phyloP scores from a whole-genome alignment of 2,888 invertebrate species.

The Mongoloraphidia duomilia region DNA sequence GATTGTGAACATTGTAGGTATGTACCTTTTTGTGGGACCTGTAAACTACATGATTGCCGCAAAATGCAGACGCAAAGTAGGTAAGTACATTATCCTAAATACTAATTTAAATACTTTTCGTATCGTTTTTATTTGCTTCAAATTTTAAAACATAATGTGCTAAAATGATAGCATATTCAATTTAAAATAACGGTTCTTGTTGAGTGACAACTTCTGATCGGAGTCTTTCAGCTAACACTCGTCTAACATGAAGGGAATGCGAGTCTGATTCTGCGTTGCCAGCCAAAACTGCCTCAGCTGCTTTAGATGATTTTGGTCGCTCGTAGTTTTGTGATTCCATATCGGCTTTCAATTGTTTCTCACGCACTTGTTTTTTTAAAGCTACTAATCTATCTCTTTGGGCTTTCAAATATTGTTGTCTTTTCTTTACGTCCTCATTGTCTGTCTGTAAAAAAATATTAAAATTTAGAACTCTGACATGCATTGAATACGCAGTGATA shows the following conservation, averaged over 20 bases:
- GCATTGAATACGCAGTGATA: no score
- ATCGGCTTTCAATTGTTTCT: conserved; percentile 57
- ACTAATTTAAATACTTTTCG: no score
- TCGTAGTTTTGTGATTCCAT: conserved; percentile 23
- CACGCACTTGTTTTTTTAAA: conserved; percentile 76
- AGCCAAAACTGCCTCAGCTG: conserved; percentile 52
- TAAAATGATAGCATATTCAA: no score
- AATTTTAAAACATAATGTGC: no score
- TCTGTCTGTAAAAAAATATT: conserved; percentile 26
- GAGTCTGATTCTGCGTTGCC: conserved; percentile 28
- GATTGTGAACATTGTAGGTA: no score
- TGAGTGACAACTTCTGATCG: conserved; percentile 71
- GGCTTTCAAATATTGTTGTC: conserved; percentile 74
- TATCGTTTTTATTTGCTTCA: no score
- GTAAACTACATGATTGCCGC: no score
- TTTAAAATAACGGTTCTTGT: conserved; percentile 4
- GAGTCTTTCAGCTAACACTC: conserved; percentile 70
- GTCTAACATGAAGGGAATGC: conserved; percentile 60
- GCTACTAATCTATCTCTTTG: conserved; percentile 85
- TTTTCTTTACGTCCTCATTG: conserved; percentile 51
- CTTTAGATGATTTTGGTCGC: conserved; percentile 60
- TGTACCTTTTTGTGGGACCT: no score
- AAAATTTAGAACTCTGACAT: background rate
- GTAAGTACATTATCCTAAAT: no score
- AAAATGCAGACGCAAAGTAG: no score